Evolutionary conservation across 2,888 invertebrate genomes (phyloP).

Genomic region (Alsophila aescularia): DNA sequence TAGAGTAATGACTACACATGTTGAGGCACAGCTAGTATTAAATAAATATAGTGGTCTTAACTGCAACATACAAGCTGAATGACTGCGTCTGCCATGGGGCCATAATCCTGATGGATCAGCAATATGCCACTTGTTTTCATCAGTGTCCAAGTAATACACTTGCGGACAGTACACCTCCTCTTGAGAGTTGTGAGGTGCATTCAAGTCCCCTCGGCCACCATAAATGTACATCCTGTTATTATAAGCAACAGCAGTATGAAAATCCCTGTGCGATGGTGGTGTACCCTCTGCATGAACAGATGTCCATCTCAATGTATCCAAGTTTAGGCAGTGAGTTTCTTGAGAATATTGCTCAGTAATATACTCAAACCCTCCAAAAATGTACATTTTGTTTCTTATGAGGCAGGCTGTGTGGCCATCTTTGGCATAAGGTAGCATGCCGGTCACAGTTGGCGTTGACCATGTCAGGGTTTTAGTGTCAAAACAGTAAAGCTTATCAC

Average conservation of each 20-base stretch:
- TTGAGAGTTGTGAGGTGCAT: constrained; percentile 77
- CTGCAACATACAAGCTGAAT: constrained; percentile 92
- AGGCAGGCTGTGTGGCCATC: constrained; percentile 97
- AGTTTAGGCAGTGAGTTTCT: constrained; percentile 90
- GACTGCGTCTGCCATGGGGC: constrained; percentile 93
- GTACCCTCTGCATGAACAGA: constrained; percentile 86
- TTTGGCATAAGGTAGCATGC: constrained; percentile 90
- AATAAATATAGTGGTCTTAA: too few species aligned
- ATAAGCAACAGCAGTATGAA: constrained; percentile 93
- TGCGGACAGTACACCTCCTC: constrained; percentile 92
- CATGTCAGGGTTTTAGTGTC: constrained; percentile 89
- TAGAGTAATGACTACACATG: too few species aligned
- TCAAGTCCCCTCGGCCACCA: constrained; percentile 93
- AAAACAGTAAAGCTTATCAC: constrained; percentile 92
- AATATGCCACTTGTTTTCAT: constrained; percentile 88
- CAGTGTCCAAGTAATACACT: constrained; percentile 90
- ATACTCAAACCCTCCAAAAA: constrained; percentile 97
- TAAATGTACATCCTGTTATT: constrained; percentile 93
- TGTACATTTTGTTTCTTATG: constrained; percentile 91
- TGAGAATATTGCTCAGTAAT: constrained; percentile 91
- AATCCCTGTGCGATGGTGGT: constrained; percentile 91
- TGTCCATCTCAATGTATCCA: constrained; percentile 89
- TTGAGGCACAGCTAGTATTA: too few species aligned
- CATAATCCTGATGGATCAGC: constrained; percentile 84
- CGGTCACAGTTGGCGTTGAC: constrained; percentile 87